phyloP scores from a whole-genome alignment of 1,140 invertebrate genomes.

The Coenobita brevimanus region DNA sequence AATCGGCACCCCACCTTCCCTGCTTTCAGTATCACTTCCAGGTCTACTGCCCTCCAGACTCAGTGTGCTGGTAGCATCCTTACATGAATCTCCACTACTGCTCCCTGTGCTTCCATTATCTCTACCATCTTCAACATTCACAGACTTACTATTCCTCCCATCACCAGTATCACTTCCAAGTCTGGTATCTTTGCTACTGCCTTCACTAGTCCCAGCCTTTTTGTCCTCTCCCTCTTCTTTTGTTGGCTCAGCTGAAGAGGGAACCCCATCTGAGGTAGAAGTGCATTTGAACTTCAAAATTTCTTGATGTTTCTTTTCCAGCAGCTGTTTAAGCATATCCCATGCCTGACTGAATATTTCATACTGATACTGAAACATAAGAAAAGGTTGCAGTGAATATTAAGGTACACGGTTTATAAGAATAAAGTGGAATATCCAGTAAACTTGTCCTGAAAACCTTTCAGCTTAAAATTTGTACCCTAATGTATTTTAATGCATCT shows the following conservation, averaged over 20 bases:
- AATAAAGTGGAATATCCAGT: too few relatives aligned
- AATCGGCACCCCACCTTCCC: conserved; percentile 5
- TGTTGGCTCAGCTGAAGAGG: neutral
- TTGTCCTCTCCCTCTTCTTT: neutral
- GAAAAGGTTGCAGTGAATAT: too few relatives aligned
- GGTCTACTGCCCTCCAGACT: neutral
- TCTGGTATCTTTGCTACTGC: neutral
- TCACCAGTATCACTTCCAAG: neutral
- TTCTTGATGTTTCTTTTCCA: conserved; percentile 31
- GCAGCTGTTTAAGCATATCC: conserved; percentile 70
- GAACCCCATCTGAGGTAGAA: too few relatives aligned
- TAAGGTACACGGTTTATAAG: neutral
- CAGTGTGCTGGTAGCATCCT: neutral
- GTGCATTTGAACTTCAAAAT: neutral
- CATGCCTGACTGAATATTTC: conserved; percentile 72
- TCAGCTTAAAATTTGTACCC: too few relatives aligned
- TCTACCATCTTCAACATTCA: neutral
- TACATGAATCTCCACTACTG: too few relatives aligned
- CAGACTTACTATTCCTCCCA: too few relatives aligned
- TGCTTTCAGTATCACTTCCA: neutral
- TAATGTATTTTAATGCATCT: too few relatives aligned
- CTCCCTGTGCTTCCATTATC: too few relatives aligned
- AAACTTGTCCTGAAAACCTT: too few relatives aligned
- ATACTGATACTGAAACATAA: conserved; percentile 73
- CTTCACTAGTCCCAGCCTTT: too few relatives aligned